Evolutionary conservation across 2,888 invertebrate genomes (phyloP).

Genomic region (Cantharis flavilabris): DNA sequence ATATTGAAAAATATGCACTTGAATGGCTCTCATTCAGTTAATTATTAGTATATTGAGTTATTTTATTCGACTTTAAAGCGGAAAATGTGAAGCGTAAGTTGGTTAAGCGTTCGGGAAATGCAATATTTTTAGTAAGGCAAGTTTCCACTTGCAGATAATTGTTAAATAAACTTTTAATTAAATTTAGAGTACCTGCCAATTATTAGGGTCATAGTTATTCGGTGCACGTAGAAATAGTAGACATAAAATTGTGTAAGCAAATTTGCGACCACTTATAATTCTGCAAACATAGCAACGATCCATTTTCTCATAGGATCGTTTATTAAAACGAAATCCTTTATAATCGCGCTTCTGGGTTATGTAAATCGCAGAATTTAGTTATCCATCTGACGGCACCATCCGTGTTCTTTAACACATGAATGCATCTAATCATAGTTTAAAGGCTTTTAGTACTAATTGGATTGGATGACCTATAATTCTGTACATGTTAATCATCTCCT

Average conservation of each 20-base stretch:
- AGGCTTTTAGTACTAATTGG: constrained; percentile 26
- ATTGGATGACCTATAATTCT: constrained; percentile 22
- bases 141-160: neutral
- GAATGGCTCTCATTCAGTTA: neutral
- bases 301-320: constrained; percentile 19
- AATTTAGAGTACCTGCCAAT: neutral
- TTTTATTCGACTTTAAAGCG: neutral
- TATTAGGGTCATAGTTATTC: neutral
- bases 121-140: neutral
- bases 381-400: constrained; percentile 22
- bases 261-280: constrained; percentile 18
- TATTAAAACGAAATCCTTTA: constrained; percentile 29
- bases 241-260: constrained; percentile 17
- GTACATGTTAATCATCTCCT: neutral
- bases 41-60: neutral
- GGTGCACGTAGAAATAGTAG: constrained; percentile 1
- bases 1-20: neutral
- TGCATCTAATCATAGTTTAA: constrained; percentile 28
- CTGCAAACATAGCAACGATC: constrained; percentile 12
- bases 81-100: no score
- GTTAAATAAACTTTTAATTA: neutral
- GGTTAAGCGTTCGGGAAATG: neutral
- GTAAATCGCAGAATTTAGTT: constrained; percentile 25
- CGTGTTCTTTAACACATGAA: constrained; percentile 29
- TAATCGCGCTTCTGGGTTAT: constrained; percentile 21